Evolutionary conservation across 1,140 invertebrate genomes (phyloP), one percentile per base, ranked within the genome.

Genomic region (Solen grandis): DNA sequence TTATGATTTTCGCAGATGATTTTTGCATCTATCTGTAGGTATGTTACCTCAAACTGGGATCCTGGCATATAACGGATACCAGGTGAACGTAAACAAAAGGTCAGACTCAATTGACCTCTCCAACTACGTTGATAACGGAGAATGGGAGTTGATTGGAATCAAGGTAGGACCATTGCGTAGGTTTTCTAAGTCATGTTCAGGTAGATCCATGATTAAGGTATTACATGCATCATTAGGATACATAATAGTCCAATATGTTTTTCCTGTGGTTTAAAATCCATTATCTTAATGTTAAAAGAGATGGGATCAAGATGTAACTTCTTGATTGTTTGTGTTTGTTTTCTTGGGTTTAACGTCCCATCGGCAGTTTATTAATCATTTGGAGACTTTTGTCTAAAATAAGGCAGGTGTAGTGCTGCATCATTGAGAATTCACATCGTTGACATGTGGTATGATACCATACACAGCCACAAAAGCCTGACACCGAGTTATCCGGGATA

Each of bases 31-130:
- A n/a, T n/a, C n/a, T n/a, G 41, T 35, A 79, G 93, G 95, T 96
- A 87, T 99, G 97, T 93, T 96, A 97, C 91, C 97, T 99, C 95
- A 99, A 93, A 79, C 80, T 93, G 31, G 90, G 90, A 8, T 92
- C 92, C 0, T 93, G 92, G 89, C 91, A 4, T 92, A 92, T 77
- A 88, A 90, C 63, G 89, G 87, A 13, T 84, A 96, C 59, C 96
- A 98, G 95, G 97, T 94, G 0, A 92, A 95, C 85, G 91, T 95
- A 10, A 93, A 91, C 57, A 94, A 94, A 84, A 88, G 94, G 36
- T 94, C 93, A 14, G 83, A 88, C 8, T 92, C 93, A 29, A 93
- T 94, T 27, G 94, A 95, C 84, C 86, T 95, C 13, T 91, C 91
- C 10, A 87, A 89, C 65, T 87, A 89, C 38, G 89, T 90, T 1